Base-by-base conservation (phyloP, 2,113 vertebrate species). In the Butastur rufipennis region DNA sequence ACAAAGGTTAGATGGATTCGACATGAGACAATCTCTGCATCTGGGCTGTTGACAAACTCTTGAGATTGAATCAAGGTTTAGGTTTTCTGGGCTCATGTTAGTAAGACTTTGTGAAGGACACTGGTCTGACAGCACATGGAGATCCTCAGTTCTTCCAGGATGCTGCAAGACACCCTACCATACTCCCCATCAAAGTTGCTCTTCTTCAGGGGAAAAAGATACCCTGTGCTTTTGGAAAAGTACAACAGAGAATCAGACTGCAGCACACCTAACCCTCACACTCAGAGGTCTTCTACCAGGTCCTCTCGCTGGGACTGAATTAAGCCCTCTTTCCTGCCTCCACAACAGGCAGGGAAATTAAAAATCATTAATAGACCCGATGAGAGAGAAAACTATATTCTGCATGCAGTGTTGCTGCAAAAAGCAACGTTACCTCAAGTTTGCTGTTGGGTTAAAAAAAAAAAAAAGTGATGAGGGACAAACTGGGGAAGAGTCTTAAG, bases 401-500 rank as follows among this genome's bases (percentile, higher is more conserved):
- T 80, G 59, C n/a, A 93, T 55, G 38, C 36, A n/a, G 89, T 56
- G 36, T 58, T 92, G 67, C 40, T 95, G 91, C 75, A 97, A 95
- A 95, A 90, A 86, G 53, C 40, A 95, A 78, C 94, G 89, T 90
- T 88, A 91, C 75, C 78, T 90, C 67, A 91, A 78, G 81, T 31
- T 79, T 81, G 78, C 70, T 63, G 34, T 75, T 88, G 48, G 86
- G 72, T 36, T 85, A 21, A 12, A 56, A 94, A 80, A 42, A 47
- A 48, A 29, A 42, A 34, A 23, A 36, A 26, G 34, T 17, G 43
- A 82, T 27, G 50, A 86, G 86, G 81, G 77, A 97, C 82, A 87
- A 95, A 96, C 48, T 86, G 47, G 81, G 94, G 81, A 95, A 95
- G 84, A 81, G 40, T 79, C 95, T 96, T 88, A 83, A 92, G 75